Base-by-base conservation (phyloP, 30 jellyfish, hydroid and myxozoan species). In the Aurelia coerulea region DNA sequence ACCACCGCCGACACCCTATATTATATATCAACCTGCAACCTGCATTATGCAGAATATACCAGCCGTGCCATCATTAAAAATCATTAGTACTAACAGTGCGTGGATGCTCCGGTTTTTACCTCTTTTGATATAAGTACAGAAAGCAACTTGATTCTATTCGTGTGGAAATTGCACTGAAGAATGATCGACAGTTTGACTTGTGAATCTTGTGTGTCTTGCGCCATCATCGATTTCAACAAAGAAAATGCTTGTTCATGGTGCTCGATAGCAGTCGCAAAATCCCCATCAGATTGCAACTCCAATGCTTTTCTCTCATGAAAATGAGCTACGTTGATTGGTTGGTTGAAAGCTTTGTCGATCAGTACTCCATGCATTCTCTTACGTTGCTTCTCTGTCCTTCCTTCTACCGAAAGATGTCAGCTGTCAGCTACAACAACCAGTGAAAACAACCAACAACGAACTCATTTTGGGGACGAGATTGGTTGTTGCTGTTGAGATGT, bases 221-320 rank as follows among this genome's bases (percentile, higher is more conserved):
- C 4, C 62, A 67, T 65, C 62, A 67, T 65, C 62, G 67, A 15
- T 17, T 79, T 3, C 16, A 35, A 12, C 32, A 63, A n/a, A 60
- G 37, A 29, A 3, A 15, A 1, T 64, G 80, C 89, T 33, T 62
- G 58, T 11, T 63, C 73, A 49, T 79, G 89, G 32, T 41, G 74
- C 23, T 79, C 80, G 17, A 79, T 65, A 35, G 89, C 89, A 2
- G 12, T 32, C 23, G 14, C 17, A 39, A 37, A 8, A n/a, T 79
- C 74, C 3, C 89, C 81, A 1, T 1, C n/a, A 2, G 50, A 23
- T 50, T 79, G 80, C 2, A 23, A 34, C 62, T 62, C 72, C 59
- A 39, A 54, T 37, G 89, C 89, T 66, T 67, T 79, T 41, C 89
- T 64, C 62, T 56, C 78, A 17, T 59, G 74, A 46, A 71, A 79